Base-by-base conservation (phyloP, 2,888 invertebrate species). In the Cremastobaeus sp. region DNA sequence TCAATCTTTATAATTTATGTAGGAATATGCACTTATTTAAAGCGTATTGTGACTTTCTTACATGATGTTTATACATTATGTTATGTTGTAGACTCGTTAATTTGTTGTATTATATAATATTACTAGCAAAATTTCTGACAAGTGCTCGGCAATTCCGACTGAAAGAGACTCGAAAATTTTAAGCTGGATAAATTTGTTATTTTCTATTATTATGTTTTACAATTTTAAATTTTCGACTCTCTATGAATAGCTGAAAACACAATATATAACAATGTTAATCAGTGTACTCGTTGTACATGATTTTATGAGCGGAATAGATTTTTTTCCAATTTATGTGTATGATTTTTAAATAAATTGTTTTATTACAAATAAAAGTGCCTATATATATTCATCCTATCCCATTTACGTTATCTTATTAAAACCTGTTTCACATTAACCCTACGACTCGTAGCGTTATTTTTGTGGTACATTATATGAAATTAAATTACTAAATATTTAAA, bases 261-360 rank as follows among this genome's bases (percentile, higher is more conserved):
- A n/a, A n/a, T n/a, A n/a, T n/a, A n/a, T n/a, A n/a, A n/a, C n/a
- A n/a, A n/a, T n/a, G n/a, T n/a, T n/a, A n/a, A n/a, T n/a, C n/a
- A n/a, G n/a, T n/a, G 52, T 39, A 54, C 37, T 54, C 47, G 34
- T 62, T 37, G 25, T 35, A 32, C 25, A 64, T 50, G 3, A 65
- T 59, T 48, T 57, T 15, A 43, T 17, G 12, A 41, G 64, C 52
- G 52, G 35, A 74, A 57, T 39, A 18, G 28, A 68, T 52, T 59
- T 74, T 59, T 74, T 39, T 45, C 37, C 39, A 64, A 54, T 60
- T 60, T 45, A 69, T 71, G 70, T 79, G 79, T 79, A 79, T 74
- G 65, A 62, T 77, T 75, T 76, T 76, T 65, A 78, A 71, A 81
- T 81, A 80, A 82, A 81, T 78, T 74, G 76, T 76, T 80, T 79